Evolutionary conservation across 2,797 vertebrate species (phyloP).

Genomic region (Steatocranus sp.): DNA sequence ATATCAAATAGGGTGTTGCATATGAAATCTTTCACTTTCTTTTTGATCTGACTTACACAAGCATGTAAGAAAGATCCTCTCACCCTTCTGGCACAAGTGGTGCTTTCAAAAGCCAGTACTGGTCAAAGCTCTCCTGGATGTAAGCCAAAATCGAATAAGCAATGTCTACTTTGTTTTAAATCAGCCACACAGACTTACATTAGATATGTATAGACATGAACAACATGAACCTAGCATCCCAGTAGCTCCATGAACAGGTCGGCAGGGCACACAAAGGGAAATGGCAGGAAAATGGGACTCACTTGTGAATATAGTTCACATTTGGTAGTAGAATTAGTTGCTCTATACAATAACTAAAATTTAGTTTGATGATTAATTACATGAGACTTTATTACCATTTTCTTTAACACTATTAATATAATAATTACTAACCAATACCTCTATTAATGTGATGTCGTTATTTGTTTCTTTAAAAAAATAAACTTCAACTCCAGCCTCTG

Average conservation of each 20-base stretch:
- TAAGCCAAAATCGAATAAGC: not conserved
- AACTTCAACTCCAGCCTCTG: not conserved
- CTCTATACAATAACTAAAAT: not conserved
- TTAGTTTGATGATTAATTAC: not conserved
- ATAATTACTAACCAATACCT: not conserved
- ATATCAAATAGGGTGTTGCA: not conserved
- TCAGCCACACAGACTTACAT: conserved; percentile 26
- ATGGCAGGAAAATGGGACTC: conserved; percentile 62
- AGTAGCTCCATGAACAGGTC: conserved; percentile 42
- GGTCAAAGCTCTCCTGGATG: conserved; percentile 11
- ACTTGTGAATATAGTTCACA: conserved; percentile 48
- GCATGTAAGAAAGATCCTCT: not conserved
- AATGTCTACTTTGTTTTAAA: conserved; percentile 50
- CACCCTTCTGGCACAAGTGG: not conserved
- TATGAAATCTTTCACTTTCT: not conserved
- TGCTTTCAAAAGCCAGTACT: not conserved
- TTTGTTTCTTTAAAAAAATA: not conserved
- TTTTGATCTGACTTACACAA: not conserved
- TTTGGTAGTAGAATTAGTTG: not conserved
- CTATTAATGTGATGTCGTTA: not conserved
- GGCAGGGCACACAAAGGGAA: conserved; percentile 34
- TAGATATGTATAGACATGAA: conserved; percentile 60
- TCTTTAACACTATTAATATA: not conserved
- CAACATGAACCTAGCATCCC: conserved; percentile 33
- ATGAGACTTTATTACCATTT: not conserved